A percentile compares a stretch with the other conserved stretches of the same genome.
Conservation (phyloP, 2,113 vertebrate genomes). For the Aphyosemion australe region DNA sequence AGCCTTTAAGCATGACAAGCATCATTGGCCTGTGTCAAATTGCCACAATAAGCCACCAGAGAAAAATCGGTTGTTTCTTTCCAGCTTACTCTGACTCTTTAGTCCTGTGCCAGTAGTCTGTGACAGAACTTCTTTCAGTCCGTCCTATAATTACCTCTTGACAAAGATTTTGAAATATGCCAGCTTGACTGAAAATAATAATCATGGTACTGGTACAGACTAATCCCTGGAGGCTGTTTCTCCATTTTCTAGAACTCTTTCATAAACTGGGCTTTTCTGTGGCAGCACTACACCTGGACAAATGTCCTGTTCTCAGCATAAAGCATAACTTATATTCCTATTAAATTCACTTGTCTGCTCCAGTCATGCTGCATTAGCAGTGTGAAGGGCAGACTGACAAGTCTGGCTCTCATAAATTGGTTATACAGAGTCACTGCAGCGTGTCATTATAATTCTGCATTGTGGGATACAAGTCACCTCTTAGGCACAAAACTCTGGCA, state of each 20-base stretch:
- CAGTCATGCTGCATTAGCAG: slow-evolving; percentile 43
- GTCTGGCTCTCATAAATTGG: slow-evolving; percentile 44
- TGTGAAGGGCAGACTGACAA: slow-evolving; percentile 47
- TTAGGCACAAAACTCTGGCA: slow-evolving; percentile 5
- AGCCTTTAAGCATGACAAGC: slow-evolving; percentile 11
- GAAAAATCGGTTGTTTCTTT: slow-evolving; percentile 14
- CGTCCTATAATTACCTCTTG: slow-evolving; percentile 24
- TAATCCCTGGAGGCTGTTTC: neutral
- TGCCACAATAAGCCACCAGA: slow-evolving; percentile 12
- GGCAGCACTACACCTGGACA: slow-evolving; percentile 40
- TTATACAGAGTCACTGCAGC: slow-evolving; percentile 46
- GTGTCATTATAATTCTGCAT: slow-evolving; percentile 30
- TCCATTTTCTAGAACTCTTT: slow-evolving; percentile 20
- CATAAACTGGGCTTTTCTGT: slow-evolving; percentile 12
- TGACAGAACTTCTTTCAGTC: neutral
- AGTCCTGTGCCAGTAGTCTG: neutral
- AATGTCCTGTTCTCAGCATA: slow-evolving; percentile 28
- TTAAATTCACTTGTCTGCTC: slow-evolving; percentile 35
- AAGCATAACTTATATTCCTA: slow-evolving; percentile 44
- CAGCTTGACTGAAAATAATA: slow-evolving; percentile 2
- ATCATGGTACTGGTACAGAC: neutral
- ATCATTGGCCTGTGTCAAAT: slow-evolving; percentile 8
- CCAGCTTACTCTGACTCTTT: neutral
- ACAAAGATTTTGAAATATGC: slow-evolving; percentile 18
- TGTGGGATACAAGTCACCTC: slow-evolving; percentile 21